Conservation (phyloP, 1,140 invertebrate species). For the honey bee (Apis mellifera) region Amel_HAv3.1 CM009931.2:5597001-5597500, state of each 20-base stretch:
- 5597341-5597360: background rate
- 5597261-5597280: background rate
- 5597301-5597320: background rate
- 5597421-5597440: too few relatives aligned
- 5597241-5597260: conserved; percentile 9
- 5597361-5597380: background rate
- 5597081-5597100: too few relatives aligned
- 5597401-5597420: too few relatives aligned
- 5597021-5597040: too few relatives aligned
- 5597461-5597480: too few relatives aligned
- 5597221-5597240: background rate
- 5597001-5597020: too few relatives aligned
- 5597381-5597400: background rate
- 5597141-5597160: background rate
- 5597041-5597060: too few relatives aligned
- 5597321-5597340: conserved; percentile 2
- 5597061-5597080: too few relatives aligned
- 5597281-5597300: background rate
- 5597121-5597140: background rate
- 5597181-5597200: background rate
- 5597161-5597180: conserved; percentile 23
- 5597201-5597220: conserved; percentile 16
- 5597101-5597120: too few relatives aligned
- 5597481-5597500: too few relatives aligned
- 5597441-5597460: too few relatives aligned